phyloP scores from a whole-genome alignment of 2,888 invertebrate genomes.

The Stegophylla sp. region DNA sequence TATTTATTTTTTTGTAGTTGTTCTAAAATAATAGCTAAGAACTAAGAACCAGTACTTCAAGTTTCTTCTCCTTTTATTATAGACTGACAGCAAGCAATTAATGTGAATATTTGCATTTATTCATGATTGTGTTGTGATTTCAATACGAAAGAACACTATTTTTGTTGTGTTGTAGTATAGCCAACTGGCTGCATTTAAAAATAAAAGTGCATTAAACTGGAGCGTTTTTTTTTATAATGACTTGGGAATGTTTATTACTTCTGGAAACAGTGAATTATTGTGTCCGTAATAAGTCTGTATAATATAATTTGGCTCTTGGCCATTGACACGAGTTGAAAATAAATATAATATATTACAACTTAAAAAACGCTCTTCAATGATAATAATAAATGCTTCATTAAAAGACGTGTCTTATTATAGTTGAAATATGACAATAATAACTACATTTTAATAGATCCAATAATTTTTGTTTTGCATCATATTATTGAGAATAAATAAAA shows the following conservation, averaged over 20 bases:
- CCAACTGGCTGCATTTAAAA: slow-evolving; percentile 36
- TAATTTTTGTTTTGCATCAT: no score
- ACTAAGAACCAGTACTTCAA: no score
- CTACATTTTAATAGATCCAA: no score
- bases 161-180: background rate
- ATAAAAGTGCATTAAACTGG: slow-evolving; percentile 48
- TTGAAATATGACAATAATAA: no score
- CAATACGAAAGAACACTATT: slow-evolving; percentile 8
- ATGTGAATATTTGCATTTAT: background rate
- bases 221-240: slow-evolving; percentile 14
- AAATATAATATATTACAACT: background rate
- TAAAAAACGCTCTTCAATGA: no score
- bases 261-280: slow-evolving; percentile 41
- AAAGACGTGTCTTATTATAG: no score
- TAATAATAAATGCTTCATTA: no score
- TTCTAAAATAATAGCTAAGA: no score
- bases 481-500: no score
- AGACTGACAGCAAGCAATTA: background rate
- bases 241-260: slow-evolving; percentile 25
- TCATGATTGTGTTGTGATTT: background rate
- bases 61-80: background rate
- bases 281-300: slow-evolving; percentile 15
- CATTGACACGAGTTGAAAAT: background rate
- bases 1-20: no score
- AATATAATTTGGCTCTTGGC: slow-evolving; percentile 22